Evolutionary conservation across 1,140 invertebrate species (phyloP).

Genomic region (Sinonovacula constricta): DNA sequence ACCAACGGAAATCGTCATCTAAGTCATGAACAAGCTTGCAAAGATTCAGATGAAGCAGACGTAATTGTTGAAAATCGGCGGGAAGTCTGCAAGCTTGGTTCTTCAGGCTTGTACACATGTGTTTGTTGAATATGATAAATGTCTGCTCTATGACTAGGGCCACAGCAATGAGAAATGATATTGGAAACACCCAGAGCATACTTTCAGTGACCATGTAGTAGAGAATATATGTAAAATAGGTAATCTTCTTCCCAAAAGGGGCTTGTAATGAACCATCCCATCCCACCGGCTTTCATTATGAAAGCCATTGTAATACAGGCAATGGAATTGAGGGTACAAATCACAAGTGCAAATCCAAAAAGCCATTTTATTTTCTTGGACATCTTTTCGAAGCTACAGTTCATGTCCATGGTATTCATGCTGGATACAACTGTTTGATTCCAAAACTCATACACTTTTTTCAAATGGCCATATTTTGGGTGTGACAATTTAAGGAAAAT

Average conservation of each 20-base stretch:
- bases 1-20: slow-evolving; percentile 23
- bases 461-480: slow-evolving; percentile 19
- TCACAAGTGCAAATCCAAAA: neutral
- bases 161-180: neutral
- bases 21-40: slow-evolving; percentile 28
- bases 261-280: neutral
- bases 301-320: neutral
- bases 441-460: slow-evolving; percentile 27
- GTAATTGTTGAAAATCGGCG: slow-evolving; percentile 3
- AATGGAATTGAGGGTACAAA: neutral
- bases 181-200: neutral
- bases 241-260: neutral
- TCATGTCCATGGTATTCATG: neutral
- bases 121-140: slow-evolving; percentile 4
- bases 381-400: neutral
- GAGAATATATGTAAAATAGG: neutral
- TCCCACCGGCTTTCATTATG: neutral
- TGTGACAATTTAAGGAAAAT: neutral
- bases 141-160: neutral
- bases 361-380: neutral
- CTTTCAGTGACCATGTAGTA: neutral
- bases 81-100: slow-evolving; percentile 10
- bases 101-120: no score
- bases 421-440: neutral
- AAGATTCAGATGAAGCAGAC: slow-evolving; percentile 32